phyloP scores from a whole-genome alignment of 2,888 invertebrate genomes.

The Cryptophagus acutangulus region DNA sequence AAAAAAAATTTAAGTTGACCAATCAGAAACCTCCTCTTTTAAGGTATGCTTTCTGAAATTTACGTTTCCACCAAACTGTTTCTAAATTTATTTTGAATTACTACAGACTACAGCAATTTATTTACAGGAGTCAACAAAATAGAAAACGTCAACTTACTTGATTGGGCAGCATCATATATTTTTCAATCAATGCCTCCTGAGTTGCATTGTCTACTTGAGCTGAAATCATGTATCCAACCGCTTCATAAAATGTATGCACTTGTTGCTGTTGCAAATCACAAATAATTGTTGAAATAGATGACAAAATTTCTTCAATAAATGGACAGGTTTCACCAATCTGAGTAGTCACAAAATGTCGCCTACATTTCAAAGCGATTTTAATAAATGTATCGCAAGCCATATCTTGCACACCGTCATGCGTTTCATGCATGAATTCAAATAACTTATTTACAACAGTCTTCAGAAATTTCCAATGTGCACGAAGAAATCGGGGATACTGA shows the following conservation, averaged over 20 bases:
- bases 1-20: no score
- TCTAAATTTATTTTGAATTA: no score
- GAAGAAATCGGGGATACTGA: constrained; percentile 95
- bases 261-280: constrained; percentile 98
- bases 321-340: constrained; percentile 96
- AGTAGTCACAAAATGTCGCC: constrained; percentile 93
- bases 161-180: constrained; percentile 96
- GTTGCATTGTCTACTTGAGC: constrained; percentile 87
- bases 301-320: constrained; percentile 97
- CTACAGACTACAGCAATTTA: no score
- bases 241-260: constrained; percentile 99
- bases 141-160: constrained; percentile 68
- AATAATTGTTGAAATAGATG: constrained; percentile 93
- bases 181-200: constrained; percentile 92
- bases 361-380: constrained; percentile 97
- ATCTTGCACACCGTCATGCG: constrained; percentile 99
- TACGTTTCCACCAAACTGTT: no score
- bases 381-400: constrained; percentile 99
- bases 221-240: constrained; percentile 98
- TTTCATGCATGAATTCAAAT: constrained; percentile 99
- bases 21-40: no score
- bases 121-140: neutral
- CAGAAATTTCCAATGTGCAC: constrained; percentile 99
- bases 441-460: constrained; percentile 99
- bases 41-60: no score